Percentiles rank a stretch among this genome's conserved stretches.
Evolutionary conservation across 2,888 invertebrate genomes (phyloP).

Genomic region (Pristionchus entomophagus): DNA sequence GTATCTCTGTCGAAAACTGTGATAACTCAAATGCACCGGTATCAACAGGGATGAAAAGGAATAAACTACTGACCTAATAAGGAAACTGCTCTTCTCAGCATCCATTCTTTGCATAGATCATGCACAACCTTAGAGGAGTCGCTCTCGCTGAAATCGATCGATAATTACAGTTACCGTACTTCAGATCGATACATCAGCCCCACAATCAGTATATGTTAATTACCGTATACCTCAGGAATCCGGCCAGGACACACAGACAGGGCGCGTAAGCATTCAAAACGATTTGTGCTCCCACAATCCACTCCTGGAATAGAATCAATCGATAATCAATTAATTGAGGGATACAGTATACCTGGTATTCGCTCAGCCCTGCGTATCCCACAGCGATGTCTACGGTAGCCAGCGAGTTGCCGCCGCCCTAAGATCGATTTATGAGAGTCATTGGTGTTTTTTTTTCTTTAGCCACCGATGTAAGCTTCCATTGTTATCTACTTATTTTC

Average conservation of each 20-base stretch:
- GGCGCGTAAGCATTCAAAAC: constrained; percentile 63
- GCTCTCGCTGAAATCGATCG: constrained; percentile 7
- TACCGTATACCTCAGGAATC: constrained; percentile 45
- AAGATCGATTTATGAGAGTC: constrained; percentile 25
- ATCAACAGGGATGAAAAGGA: too few species aligned
- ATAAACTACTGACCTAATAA: background rate
- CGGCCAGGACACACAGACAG: constrained; percentile 54
- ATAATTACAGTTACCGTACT: constrained; percentile 21
- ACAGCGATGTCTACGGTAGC: constrained; percentile 91
- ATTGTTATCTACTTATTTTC: background rate
- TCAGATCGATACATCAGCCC: background rate
- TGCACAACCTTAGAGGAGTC: background rate
- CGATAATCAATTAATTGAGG: background rate
- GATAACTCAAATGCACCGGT: too few species aligned
- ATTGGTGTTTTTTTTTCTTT: background rate
- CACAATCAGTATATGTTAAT: background rate
- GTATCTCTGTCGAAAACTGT: too few species aligned
- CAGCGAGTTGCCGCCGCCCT: constrained; percentile 95
- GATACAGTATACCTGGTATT: constrained; percentile 79
- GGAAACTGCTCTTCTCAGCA: background rate
- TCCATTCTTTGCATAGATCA: background rate
- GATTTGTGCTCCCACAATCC: constrained; percentile 75
- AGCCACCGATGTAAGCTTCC: background rate
- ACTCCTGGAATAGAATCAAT: background rate
- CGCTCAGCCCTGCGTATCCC: constrained; percentile 89